Evolutionary conservation across 1,140 invertebrate genomes (phyloP), one percentile per base, ranked within the genome.

Genomic region (Leptinotarsa lineolata): DNA sequence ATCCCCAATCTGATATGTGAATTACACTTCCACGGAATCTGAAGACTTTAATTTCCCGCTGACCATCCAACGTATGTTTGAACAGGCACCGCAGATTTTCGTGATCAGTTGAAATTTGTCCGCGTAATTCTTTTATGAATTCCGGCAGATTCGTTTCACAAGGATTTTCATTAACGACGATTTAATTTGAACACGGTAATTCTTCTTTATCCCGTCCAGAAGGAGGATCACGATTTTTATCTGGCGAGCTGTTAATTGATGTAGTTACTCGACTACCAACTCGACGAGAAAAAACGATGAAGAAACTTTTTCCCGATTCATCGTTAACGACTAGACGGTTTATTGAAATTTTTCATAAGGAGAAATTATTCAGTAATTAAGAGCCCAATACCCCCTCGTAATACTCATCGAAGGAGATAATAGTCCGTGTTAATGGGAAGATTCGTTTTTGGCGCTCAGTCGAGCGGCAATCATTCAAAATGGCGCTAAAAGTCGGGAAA

Each of bases 1-100:
- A 11, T 39, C 30, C 0, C 30, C 30, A 39, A 91, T 92, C 88
- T 89, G 91, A 91, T 90, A 93, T 92, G 91, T 91, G 93, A 93
- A 92, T 39, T 11, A 39, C 30, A 30, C 8, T 39, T 39, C 3
- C 30, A 39, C 30, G 30, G 30, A 39, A 11, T 39, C 30, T 39
- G 30, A 39, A 39, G 11, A 39, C 8, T 39, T 39, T 39, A 39
- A 39, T 39, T 39, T 39, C 30, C 30, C 30, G 30, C 30, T 39
- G 30, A 39, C 30, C 30, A 39, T 11, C 8, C 8, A 39, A 8
- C 30, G 30, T 39, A 39, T 39, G 30, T 39, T 39, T 39, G 8
- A 39, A 39, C 30, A 39, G 30, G 11, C 30, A 39, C 30, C 24
- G 24, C 24, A 30, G 24, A 8, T 30, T 30, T 30, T 30, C 30